Conservation (phyloP, 2,797 vertebrate genomes). For the Sebastolobus altivelis region DNA sequence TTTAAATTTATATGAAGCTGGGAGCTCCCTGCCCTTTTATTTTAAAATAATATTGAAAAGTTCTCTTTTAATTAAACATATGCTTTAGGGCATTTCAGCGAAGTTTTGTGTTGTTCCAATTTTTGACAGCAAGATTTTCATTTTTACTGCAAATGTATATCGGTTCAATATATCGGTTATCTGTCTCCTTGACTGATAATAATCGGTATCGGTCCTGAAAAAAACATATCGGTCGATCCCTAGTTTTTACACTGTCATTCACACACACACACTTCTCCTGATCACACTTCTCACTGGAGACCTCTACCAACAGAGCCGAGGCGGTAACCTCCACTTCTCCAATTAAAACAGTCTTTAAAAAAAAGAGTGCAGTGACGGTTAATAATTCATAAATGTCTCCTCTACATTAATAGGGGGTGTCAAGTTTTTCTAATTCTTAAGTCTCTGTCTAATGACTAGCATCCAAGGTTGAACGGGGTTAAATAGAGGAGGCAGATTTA, state of each 20-base stretch:
- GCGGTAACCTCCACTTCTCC: background rate
- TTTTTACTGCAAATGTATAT: too few species aligned
- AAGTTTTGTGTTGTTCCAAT: too few species aligned
- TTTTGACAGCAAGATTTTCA: too few species aligned
- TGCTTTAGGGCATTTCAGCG: too few species aligned
- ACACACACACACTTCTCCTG: background rate
- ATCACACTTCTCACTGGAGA: constrained; percentile 8
- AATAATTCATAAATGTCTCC: constrained; percentile 50
- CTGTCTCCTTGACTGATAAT: too few species aligned
- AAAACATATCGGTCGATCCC: too few species aligned
- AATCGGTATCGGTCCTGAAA: too few species aligned
- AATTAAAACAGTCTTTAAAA: constrained; percentile 38
- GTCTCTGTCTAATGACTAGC: constrained; percentile 1
- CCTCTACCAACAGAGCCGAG: constrained; percentile 11
- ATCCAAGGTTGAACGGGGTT: constrained; percentile 37
- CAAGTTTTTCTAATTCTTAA: constrained; percentile 19
- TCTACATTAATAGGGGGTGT: constrained; percentile 25
- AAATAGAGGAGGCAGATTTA: constrained; percentile 33
- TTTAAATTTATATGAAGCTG: too few species aligned
- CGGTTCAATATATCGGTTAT: too few species aligned
- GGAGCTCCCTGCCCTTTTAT: too few species aligned
- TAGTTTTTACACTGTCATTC: constrained; percentile 1
- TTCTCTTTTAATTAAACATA: too few species aligned
- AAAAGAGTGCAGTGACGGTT: background rate
- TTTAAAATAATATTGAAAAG: too few species aligned